Percentiles rank a stretch among this genome's conserved stretches.
Evolutionary conservation across 2,113 vertebrate genomes (phyloP).

Genomic region (Microcebus jonahi): DNA sequence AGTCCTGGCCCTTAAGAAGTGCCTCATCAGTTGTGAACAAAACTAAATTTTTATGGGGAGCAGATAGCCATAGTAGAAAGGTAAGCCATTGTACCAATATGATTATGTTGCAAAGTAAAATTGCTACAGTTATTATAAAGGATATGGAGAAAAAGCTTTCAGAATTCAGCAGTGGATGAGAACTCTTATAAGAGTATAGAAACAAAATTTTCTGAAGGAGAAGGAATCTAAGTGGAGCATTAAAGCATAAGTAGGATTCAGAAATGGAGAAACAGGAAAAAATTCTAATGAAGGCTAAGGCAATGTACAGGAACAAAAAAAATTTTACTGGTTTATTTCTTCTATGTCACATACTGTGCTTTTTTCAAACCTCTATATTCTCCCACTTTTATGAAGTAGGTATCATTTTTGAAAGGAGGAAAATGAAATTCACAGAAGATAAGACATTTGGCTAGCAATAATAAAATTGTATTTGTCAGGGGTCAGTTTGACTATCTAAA

Average conservation of each 20-base stretch:
- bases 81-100: neutral
- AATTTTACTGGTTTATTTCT: neutral
- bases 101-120: neutral
- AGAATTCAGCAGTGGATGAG: neutral
- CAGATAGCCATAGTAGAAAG: neutral
- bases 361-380: neutral
- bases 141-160: neutral
- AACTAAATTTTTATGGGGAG: neutral
- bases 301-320: neutral
- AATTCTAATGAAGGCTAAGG: neutral
- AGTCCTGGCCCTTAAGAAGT: neutral
- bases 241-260: neutral
- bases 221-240: neutral
- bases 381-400: neutral
- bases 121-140: neutral
- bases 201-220: neutral
- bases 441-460: neutral
- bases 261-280: neutral
- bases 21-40: neutral
- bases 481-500: neutral
- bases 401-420: neutral
- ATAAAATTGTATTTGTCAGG: neutral
- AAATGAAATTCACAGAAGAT: neutral
- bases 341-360: fast-evolving
- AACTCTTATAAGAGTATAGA: neutral